These are phyloP conservation scores for Tetragnatha versicolor DNA, from an alignment of 1,140 invertebrate species.

Conservation along the genomic window DNA sequence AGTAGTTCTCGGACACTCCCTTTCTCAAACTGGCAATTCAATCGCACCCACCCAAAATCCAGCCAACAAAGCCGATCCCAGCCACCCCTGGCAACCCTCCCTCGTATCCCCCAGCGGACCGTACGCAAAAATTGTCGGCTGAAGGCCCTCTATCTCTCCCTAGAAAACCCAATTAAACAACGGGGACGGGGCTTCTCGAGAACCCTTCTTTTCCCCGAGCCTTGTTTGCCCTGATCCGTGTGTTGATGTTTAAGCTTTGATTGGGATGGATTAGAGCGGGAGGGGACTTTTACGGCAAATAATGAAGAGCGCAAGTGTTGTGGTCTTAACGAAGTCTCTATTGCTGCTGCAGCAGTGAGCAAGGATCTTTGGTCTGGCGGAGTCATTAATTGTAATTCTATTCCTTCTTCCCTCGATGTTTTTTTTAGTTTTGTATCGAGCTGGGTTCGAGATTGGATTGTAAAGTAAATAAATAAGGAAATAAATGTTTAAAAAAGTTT, in stretches of 20 bases:
- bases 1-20: no score
- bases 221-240: background rate
- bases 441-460: no score
- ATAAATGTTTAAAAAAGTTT: no score
- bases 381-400: no score
- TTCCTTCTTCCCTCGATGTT: no score
- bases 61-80: no score
- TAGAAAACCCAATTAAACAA: constrained; percentile 43
- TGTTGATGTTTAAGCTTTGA: constrained; percentile 44
- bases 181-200: background rate
- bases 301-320: constrained; percentile 38
- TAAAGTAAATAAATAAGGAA: no score
- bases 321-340: constrained; percentile 22
- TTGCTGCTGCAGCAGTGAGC: constrained; percentile 1
- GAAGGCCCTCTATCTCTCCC: background rate
- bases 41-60: no score
- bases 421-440: no score
- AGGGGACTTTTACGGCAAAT: constrained; percentile 39
- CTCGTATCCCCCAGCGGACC: constrained; percentile 28
- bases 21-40: no score
- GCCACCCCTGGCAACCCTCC: no score
- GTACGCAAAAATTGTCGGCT: constrained; percentile 39
- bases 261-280: constrained; percentile 38
- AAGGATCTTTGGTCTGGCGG: background rate
- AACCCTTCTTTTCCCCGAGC: background rate